Evolutionary conservation across 2,797 vertebrate genomes (phyloP).

Genomic region (Podargus strigoides): DNA sequence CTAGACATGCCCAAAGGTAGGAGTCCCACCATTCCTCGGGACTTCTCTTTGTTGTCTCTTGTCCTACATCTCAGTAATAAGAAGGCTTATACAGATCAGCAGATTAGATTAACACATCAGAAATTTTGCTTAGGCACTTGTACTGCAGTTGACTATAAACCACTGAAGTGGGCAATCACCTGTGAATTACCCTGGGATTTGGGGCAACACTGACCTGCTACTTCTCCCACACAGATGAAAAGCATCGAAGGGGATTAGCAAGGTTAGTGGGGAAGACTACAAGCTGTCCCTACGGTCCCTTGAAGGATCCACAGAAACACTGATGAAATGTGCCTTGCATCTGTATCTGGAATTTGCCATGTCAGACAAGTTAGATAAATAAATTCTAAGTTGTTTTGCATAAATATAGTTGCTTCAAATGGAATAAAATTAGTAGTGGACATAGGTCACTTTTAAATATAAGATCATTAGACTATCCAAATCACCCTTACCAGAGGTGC

Average conservation of each 20-base stretch:
- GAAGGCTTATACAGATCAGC: background rate
- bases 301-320: background rate
- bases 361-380: background rate
- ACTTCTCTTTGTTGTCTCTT: background rate
- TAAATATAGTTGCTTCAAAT: background rate
- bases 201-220: background rate
- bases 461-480: slow-evolving; percentile 40
- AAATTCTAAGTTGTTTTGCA: background rate
- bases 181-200: background rate
- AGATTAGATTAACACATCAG: background rate
- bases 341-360: background rate
- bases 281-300: background rate
- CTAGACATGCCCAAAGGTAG: background rate
- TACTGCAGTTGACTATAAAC: background rate
- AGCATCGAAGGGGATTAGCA: background rate
- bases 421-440: background rate
- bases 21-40: background rate
- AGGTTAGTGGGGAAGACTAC: background rate
- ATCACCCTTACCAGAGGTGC: slow-evolving; percentile 27
- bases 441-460: slow-evolving; percentile 21
- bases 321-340: background rate
- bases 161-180: background rate
- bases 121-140: background rate
- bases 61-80: background rate
- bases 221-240: background rate